Base-by-base conservation (phyloP, 2,888 invertebrate species). In the Caenorhabditis sp. region DNA sequence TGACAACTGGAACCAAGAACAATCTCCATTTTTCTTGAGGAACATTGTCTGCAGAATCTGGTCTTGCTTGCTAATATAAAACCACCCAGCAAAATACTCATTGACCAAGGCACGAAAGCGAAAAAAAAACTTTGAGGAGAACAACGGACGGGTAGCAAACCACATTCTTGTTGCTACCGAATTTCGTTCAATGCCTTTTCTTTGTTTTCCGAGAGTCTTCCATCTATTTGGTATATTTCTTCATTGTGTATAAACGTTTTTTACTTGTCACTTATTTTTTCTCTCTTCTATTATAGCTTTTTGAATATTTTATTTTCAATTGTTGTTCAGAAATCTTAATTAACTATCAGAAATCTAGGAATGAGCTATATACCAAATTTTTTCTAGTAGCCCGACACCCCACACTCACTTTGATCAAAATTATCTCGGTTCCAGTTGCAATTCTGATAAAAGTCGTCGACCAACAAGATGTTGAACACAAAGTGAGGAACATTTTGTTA, bases 141-240 rank as follows among this genome's bases (percentile, higher is more conserved):
- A 41, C 31, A 38, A 44, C 41, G 26, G 22, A 44, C n/a, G n/a
- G n/a, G n/a, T n/a, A 44, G 6, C 47, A 22, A 77, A 22, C 47
- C 51, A 31, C 59, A 66, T 61, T 59, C 58, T 68, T 75, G 68
- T 59, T 38, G 49, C 61, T 19, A 63, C 63, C 54, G 51, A 44
- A 63, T 77, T 54, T 70, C 19, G 22, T 47, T 59, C 51, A 35
- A 41, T 8, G 56, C 44, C 51, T 10, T 64, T 63, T 51, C 44
- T 58, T 76, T 68, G 49, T 68, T 68, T 68, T 59, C 26, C 8
- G 14, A 26, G 47, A 16, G 41, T 44, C 31, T 31, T 24, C 6
- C 2, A 12, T 28, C n/a, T 16, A 41, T 28, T 28, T 35, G 75
- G 58, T 19, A 19, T 14, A 16, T 19, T 47, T 47, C 19, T 47